Conservation (phyloP, 1,140 invertebrate genomes). For the Drosophila cardini region DNA sequence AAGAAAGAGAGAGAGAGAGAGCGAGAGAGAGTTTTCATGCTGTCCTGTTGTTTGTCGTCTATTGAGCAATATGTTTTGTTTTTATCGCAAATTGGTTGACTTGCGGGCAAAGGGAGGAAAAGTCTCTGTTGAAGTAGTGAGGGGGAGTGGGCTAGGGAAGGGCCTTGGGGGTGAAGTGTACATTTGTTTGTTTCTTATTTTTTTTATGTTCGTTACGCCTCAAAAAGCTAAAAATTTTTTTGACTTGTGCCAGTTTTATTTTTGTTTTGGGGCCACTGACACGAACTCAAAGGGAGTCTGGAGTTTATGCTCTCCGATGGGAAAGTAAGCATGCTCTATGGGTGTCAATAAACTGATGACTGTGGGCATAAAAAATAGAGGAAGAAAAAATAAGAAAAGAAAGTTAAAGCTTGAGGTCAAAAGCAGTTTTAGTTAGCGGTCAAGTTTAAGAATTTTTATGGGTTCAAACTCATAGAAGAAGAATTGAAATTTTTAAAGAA, state of each 20-base stretch:
- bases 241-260: slow-evolving; percentile 61
- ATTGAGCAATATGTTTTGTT: slow-evolving; percentile 81
- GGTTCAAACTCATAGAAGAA: too few species aligned
- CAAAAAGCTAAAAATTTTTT: slow-evolving; percentile 52
- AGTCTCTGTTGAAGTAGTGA: background rate
- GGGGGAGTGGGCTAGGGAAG: too few species aligned
- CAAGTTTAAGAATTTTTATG: too few species aligned
- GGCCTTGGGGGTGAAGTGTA: slow-evolving; percentile 22
- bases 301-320: slow-evolving; percentile 24
- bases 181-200: background rate
- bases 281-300: slow-evolving; percentile 49
- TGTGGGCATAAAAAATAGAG: background rate
- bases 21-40: slow-evolving; percentile 1
- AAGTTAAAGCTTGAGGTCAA: background rate
- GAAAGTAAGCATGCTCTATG: slow-evolving; percentile 20
- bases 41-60: slow-evolving; percentile 52
- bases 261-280: slow-evolving; percentile 56
- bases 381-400: background rate
- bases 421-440: background rate
- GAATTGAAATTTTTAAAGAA: too few species aligned
- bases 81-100: slow-evolving; percentile 81
- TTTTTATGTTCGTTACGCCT: slow-evolving; percentile 62
- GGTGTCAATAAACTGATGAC: slow-evolving; percentile 7
- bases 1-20: slow-evolving; percentile 13
- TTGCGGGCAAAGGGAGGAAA: slow-evolving; percentile 45